phyloP scores from a whole-genome alignment of 2,797 vertebrate genomes.

The Syncerus caffer region DNA sequence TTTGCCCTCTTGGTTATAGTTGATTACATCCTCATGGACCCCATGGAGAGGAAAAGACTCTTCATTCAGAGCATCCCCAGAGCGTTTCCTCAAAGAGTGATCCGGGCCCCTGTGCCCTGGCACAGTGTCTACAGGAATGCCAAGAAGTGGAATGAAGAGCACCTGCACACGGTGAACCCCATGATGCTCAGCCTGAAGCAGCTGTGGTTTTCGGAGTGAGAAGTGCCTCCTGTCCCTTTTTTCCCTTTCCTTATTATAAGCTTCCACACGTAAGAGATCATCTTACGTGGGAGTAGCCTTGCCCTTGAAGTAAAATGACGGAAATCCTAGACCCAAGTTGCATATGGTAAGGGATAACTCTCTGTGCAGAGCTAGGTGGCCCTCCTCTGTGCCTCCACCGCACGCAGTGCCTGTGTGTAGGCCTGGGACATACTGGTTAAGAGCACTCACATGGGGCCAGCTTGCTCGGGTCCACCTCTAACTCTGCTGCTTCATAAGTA shows the following conservation, averaged over 20 bases:
- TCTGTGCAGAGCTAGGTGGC: neutral
- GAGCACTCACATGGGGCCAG: neutral
- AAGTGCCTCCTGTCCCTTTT: neutral
- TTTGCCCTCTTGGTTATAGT: conserved; percentile 81
- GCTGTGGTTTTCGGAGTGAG: conserved; percentile 90
- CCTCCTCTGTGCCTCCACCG: neutral
- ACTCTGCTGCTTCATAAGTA: neutral
- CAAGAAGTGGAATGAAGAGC: conserved; percentile 85
- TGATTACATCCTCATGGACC: conserved; percentile 92
- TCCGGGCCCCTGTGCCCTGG: conserved; percentile 92
- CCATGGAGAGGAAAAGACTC: conserved; percentile 87
- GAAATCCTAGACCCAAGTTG: neutral
- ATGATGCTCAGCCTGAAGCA: conserved; percentile 88
- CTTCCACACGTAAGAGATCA: neutral
- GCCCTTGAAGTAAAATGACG: neutral
- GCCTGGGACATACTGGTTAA: neutral
- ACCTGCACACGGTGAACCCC: conserved; percentile 87
- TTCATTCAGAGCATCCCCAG: conserved; percentile 84
- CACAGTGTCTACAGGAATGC: conserved; percentile 78
- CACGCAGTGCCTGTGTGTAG: neutral
- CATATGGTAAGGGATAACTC: neutral
- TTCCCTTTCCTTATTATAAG: too few species aligned
- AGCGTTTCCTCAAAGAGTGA: conserved; percentile 85
- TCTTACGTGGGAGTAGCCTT: neutral
- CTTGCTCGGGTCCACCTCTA: neutral